Evolutionary conservation across 2,113 vertebrate genomes (phyloP).

Genomic region (Mus pahari): DNA sequence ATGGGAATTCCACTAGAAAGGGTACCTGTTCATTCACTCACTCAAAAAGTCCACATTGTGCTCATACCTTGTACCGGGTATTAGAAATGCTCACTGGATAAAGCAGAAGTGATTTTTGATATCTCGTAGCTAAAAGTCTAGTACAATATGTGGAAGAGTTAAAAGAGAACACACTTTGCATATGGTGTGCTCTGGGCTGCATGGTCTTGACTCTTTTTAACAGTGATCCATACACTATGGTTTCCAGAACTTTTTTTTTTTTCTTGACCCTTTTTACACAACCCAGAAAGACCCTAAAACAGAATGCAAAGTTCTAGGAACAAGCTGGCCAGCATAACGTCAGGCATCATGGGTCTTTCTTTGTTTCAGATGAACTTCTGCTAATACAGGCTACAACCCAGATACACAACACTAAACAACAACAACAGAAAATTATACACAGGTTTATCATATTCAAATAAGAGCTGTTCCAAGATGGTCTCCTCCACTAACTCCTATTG

Average conservation of each 20-base stretch:
- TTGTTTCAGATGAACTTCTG: neutral
- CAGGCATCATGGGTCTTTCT: neutral
- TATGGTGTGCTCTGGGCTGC: neutral
- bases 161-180: neutral
- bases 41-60: neutral
- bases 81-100: neutral
- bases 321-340: neutral
- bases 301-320: neutral
- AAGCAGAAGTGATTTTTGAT: constrained; percentile 12
- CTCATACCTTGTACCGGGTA: neutral
- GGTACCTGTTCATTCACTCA: neutral
- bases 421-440: neutral
- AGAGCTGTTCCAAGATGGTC: neutral
- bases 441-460: neutral
- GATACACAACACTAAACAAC: neutral
- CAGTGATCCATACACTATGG: neutral
- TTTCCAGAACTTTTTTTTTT: neutral
- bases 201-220: neutral
- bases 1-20: neutral
- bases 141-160: neutral
- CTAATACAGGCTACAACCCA: neutral
- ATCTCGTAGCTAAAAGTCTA: neutral
- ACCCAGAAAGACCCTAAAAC: neutral
- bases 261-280: neutral
- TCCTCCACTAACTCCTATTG: neutral